Percentiles rank a stretch among this genome's conserved stretches.
Evolutionary conservation across 2,888 invertebrate species (phyloP).

Genomic region (Zele albiditarsus): DNA sequence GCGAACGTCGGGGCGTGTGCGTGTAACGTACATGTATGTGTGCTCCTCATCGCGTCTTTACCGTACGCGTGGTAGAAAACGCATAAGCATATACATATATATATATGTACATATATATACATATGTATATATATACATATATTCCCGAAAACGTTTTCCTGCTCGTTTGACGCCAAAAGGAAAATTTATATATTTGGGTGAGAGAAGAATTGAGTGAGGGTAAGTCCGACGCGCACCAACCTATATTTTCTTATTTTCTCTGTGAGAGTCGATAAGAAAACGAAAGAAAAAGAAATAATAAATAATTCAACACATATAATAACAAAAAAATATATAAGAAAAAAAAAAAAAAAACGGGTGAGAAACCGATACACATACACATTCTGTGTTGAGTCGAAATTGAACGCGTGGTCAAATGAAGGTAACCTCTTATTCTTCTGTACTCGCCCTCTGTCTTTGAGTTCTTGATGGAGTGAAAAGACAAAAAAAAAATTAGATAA

Average conservation of each 20-base stretch:
- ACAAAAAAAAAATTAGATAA: constrained; percentile 27
- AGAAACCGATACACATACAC: background rate
- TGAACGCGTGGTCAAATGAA: constrained; percentile 22
- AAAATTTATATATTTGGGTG: constrained; percentile 4
- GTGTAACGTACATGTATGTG: constrained; percentile 45
- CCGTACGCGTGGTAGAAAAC: constrained; percentile 15
- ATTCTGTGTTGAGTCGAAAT: constrained; percentile 19
- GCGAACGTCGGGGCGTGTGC: constrained; percentile 55
- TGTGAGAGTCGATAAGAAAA: constrained; percentile 32
- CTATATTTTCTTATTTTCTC: constrained; percentile 33
- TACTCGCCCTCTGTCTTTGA: background rate
- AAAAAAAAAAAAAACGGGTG: constrained; percentile 14
- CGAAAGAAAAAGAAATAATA: constrained; percentile 43
- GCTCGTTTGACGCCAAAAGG: background rate
- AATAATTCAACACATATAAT: constrained; percentile 3
- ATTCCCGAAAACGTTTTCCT: background rate
- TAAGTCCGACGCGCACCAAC: constrained; percentile 24
- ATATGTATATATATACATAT: too few species aligned
- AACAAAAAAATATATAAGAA: constrained; percentile 22
- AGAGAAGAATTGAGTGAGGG: background rate
- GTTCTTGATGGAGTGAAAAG: background rate
- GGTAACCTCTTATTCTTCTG: constrained; percentile 15
- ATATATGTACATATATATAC: background rate
- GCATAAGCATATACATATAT: constrained; percentile 8
- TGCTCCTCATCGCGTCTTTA: constrained; percentile 19